phyloP scores from a whole-genome alignment of 2,888 invertebrate genomes.

The Leptinotarsa juncta region DNA sequence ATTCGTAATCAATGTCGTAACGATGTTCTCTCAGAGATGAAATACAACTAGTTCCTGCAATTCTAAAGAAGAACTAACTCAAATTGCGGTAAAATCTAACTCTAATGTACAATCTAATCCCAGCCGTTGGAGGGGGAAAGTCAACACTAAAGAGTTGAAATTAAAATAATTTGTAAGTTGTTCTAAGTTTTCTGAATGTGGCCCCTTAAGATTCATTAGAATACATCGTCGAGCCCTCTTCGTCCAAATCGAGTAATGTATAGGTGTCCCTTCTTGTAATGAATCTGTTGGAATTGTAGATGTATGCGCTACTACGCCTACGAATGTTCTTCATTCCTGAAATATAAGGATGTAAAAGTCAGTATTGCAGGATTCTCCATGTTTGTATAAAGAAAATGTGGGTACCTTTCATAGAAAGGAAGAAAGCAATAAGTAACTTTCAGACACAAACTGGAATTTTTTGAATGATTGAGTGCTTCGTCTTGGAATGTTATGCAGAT shows the following conservation, averaged over 20 bases:
- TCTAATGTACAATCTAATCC: conserved; percentile 35
- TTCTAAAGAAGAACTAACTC: background rate
- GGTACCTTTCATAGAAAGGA: too few relatives aligned
- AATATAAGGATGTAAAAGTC: conserved; percentile 17
- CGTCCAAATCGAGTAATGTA: conserved; percentile 62
- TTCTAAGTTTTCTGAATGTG: background rate
- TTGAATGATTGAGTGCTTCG: too few relatives aligned
- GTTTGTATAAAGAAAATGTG: too few relatives aligned
- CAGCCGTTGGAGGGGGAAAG: conserved; percentile 31
- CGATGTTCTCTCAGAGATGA: background rate
- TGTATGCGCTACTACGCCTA: conserved; percentile 70
- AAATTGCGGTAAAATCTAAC: conserved; percentile 27
- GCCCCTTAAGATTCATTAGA: conserved; percentile 29
- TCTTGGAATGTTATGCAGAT: too few relatives aligned
- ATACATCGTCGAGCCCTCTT: conserved; percentile 35
- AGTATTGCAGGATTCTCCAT: background rate
- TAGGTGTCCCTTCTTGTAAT: conserved; percentile 73
- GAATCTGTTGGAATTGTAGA: conserved; percentile 57
- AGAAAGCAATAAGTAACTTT: too few relatives aligned
- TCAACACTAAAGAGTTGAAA: conserved; percentile 32
- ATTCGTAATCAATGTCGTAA: too few relatives aligned
- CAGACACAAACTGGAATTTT: too few relatives aligned
- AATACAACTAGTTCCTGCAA: background rate
- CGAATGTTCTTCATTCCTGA: conserved; percentile 73
- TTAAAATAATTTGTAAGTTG: background rate